These are phyloP conservation scores for Hystrix cristata DNA, from an alignment of 2,113 vertebrate genomes.

Conservation along the genomic window DNA sequence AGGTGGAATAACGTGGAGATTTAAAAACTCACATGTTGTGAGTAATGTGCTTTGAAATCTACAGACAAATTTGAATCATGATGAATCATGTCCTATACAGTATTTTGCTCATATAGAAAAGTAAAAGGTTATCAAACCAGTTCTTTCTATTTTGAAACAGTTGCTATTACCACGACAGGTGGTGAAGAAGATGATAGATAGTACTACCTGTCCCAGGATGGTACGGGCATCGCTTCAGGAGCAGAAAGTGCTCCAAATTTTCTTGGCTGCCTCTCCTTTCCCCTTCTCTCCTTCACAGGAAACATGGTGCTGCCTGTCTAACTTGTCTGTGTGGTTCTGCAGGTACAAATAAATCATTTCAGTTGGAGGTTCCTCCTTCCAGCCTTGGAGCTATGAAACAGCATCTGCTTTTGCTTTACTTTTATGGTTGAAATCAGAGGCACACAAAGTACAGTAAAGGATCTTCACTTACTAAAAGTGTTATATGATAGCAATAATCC, in stretches of 20 bases:
- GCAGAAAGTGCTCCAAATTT: neutral
- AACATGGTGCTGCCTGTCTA: neutral
- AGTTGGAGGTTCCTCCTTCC: neutral
- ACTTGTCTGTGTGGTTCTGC: neutral
- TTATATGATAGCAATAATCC: neutral
- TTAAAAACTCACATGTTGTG: neutral
- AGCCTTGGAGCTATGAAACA: neutral
- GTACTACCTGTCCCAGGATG: neutral
- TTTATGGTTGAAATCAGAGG: conserved; percentile 10
- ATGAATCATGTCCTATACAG: neutral
- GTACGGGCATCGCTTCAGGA: neutral
- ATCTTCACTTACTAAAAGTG: neutral
- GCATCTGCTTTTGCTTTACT: neutral
- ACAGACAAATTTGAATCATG: neutral
- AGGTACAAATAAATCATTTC: neutral
- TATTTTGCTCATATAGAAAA: neutral
- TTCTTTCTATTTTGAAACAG: neutral
- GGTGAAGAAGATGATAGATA: neutral
- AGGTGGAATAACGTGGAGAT: neutral
- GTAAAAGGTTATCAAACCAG: neutral
- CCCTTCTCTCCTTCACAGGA: neutral
- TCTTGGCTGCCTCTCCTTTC: neutral
- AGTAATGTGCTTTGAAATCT: neutral
- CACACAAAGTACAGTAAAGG: neutral
- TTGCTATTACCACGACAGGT: neutral